Base-by-base conservation (phyloP, 2,797 vertebrate genomes). In the Neosalanx taihuensis region DNA sequence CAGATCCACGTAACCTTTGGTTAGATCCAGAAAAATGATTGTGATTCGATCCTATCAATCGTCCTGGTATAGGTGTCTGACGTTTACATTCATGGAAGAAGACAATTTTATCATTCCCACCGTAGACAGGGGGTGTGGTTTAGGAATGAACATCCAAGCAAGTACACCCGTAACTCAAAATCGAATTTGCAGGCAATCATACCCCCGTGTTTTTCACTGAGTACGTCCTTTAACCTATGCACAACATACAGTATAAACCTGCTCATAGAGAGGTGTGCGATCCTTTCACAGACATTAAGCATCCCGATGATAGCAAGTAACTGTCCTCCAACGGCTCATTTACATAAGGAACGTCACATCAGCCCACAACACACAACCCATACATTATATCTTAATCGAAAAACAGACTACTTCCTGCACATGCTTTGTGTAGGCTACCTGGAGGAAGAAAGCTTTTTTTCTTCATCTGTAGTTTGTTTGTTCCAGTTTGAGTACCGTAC, bases 11-110 rank as follows among this genome's bases (percentile, higher is more conserved):
- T 56, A 70, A 53, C 67, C 33, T 51, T 9, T 64, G 73, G 68
- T 68, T 74, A 71, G 46, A 49, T 67, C 31, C 5, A 69, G 74
- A 72, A 58, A 76, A 74, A 78, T 74, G 72, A 62, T 60, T n/a
- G 31, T 7, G 71, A 82, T 79, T 62, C 46, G 78, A 84, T 72
- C 70, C 68, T 69, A 79, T 81, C 60, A 15, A 62, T 67, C 46
- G 18, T 2, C 12, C 66, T 12, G 18, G 33, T 29, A 56, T 56
- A 56, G 66, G 29, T 31, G 29, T 29, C 17, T 56, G 64, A 66
- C 41, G 2, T 9, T 61, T 49, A 18, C 41, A 49, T 46, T 66
- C 20, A 66, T 51, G 20, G 15, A 51, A 49, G 49, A 18, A 2
- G 49, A 4, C 7, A 17, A 18, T 6, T 35, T 49, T 15, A 51